These are phyloP conservation scores for Psilopsiagon aymara DNA, from an alignment of 2,113 vertebrate species.

Conservation along the genomic window DNA sequence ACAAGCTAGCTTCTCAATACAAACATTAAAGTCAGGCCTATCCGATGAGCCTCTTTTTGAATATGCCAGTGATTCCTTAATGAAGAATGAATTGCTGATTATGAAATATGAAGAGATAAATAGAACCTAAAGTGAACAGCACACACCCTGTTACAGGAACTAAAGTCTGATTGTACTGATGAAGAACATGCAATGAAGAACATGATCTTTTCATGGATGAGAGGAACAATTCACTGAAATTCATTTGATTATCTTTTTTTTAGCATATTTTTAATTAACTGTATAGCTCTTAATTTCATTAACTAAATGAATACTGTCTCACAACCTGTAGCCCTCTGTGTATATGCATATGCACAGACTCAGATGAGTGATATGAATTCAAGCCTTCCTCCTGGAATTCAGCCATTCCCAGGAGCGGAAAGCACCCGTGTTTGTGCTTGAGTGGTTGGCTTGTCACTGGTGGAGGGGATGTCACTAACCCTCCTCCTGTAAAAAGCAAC, in stretches of 20 bases:
- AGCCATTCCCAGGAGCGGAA: background rate
- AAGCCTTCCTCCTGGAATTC: background rate
- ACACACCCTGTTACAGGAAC: background rate
- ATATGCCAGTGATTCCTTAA: background rate
- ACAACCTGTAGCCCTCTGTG: background rate
- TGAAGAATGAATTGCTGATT: constrained; percentile 5
- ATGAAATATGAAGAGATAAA: constrained; percentile 20
- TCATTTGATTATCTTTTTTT: background rate
- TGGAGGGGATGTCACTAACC: background rate
- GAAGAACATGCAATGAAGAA: background rate
- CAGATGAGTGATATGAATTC: background rate
- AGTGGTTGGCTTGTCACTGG: background rate
- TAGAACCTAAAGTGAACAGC: constrained; percentile 8
- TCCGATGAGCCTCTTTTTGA: background rate
- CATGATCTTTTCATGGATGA: background rate
- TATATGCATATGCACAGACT: background rate
- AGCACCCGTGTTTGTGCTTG: background rate
- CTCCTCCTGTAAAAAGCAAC: background rate
- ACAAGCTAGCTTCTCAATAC: background rate
- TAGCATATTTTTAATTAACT: background rate
- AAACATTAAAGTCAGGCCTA: background rate
- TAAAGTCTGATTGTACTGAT: constrained; percentile 2
- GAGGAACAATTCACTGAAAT: background rate
- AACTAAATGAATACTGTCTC: background rate
- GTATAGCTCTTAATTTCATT: background rate